Evolutionary conservation across 2,797 vertebrate genomes (phyloP), one percentile per base, ranked within the genome.

Genomic region (Luscinia megarhynchos): DNA sequence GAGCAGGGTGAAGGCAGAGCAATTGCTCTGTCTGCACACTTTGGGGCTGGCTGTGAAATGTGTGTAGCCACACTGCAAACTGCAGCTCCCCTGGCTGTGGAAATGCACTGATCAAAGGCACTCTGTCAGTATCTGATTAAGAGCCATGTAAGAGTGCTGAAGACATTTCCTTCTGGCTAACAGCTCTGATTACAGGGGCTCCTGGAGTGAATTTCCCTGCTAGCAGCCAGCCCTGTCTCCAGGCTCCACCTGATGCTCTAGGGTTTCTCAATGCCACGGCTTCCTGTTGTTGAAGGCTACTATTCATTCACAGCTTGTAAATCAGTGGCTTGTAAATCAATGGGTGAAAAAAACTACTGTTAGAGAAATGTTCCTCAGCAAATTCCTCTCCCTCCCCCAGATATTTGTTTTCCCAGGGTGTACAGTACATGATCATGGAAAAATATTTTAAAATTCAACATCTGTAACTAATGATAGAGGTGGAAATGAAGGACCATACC

Each of bases 261-360:
- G 97, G 93, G 97, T 97, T 98, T 98, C 98, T 94, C 97, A 96
- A 97, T 96, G 98, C 97, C 96, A 94, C 21, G 83, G 96, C 97
- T 98, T 98, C 98, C 98, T 98, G 98, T 98, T 95, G 96, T 97
- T 98, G 97, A 98, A 98, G 97, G 97, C 97, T 98, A 97, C 98
- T 97, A 98, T 98, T 98, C 98, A 98, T 98, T 98, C 98, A 90
- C 98, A 98, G 98, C 97, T 98, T 98, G 97, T 98, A 98, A 98
- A 98, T 98, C 98, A 98, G 97, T 91, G 97, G 94, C 98, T 97
- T 98, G 97, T 98, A 98, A 98, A 98, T 98, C 98, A 98, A 50
- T 84, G 96, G 96, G 97, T 97, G 95, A 97, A 98, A 96, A 96
- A 96, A 95, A 98, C 95, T 97, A 98, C 97, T 98, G 97, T 98